These are phyloP conservation scores for Oreonectes daqikongensis DNA, from an alignment of 2,797 vertebrate species.

Conservation along the genomic window DNA sequence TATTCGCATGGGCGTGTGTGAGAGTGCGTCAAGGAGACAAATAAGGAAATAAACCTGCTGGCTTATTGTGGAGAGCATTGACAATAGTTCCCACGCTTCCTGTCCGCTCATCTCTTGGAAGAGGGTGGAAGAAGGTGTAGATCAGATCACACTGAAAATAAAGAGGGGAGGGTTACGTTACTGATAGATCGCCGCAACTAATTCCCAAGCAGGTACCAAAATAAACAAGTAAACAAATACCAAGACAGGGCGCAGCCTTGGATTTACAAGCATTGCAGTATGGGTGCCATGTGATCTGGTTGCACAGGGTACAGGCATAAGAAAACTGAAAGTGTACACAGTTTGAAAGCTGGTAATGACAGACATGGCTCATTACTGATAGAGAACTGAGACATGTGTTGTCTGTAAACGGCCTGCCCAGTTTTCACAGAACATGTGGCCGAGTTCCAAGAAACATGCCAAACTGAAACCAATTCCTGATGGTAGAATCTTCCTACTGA, in stretches of 20 bases:
- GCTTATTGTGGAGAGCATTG: constrained; percentile 73
- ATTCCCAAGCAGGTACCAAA: neutral
- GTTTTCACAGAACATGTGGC: constrained; percentile 43
- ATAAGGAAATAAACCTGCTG: constrained; percentile 75
- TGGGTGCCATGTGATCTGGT: neutral
- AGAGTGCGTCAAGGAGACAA: neutral
- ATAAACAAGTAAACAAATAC: constrained; percentile 1
- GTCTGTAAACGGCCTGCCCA: too few species aligned
- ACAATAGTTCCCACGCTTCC: constrained; percentile 64
- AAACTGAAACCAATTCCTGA: constrained; percentile 56
- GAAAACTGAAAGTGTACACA: constrained; percentile 14
- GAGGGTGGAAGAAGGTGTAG: constrained; percentile 92
- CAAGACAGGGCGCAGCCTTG: neutral
- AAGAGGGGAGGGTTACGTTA: constrained; percentile 1
- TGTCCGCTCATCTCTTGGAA: constrained; percentile 86
- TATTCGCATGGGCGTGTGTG: neutral
- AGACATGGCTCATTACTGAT: constrained; percentile 20
- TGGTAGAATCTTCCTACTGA: neutral
- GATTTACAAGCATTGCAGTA: neutral
- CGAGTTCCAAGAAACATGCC: constrained; percentile 57
- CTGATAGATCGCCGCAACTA: neutral
- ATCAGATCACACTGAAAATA: constrained; percentile 87
- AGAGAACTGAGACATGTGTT: too few species aligned
- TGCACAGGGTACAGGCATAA: neutral
- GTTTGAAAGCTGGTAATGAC: neutral